Evolutionary conservation across 2,888 invertebrate genomes (phyloP).

Genomic region (Drosophila phalerata): DNA sequence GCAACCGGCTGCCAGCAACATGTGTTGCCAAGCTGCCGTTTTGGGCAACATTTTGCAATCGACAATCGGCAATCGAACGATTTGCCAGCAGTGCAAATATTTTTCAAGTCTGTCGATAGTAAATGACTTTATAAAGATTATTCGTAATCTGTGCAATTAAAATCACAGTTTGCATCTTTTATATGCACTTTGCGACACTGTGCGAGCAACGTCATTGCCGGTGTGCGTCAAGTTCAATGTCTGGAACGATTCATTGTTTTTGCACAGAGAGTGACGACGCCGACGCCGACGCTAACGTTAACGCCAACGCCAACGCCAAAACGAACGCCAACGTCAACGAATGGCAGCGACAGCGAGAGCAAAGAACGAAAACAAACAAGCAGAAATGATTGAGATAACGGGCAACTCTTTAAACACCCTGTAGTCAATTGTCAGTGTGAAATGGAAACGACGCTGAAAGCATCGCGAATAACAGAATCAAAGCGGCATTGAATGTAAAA

Average conservation of each 20-base stretch:
- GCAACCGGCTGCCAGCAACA: slow-evolving; percentile 56
- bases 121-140: slow-evolving; percentile 36
- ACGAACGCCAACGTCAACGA: slow-evolving; percentile 14
- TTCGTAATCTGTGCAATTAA: slow-evolving; percentile 14
- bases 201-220: slow-evolving; percentile 51
- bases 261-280: slow-evolving; percentile 11
- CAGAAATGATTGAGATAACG: slow-evolving; percentile 54
- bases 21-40: slow-evolving; percentile 70
- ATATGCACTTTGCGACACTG: slow-evolving; percentile 60
- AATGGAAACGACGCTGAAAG: slow-evolving; percentile 40
- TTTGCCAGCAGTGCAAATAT: slow-evolving; percentile 55
- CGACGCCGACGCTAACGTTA: slow-evolving; percentile 9
- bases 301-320: slow-evolving; percentile 1
- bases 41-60: slow-evolving; percentile 56
- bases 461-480: slow-evolving; percentile 12
- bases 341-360: slow-evolving; percentile 2
- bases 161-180: slow-evolving; percentile 12
- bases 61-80: slow-evolving; percentile 17
- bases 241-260: slow-evolving; percentile 45
- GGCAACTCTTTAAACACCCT: slow-evolving; percentile 38
- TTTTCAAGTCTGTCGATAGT: slow-evolving; percentile 42
- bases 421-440: slow-evolving; percentile 27
- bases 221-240: slow-evolving; percentile 70
- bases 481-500: not conserved
- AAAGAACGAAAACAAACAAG: slow-evolving; percentile 44